Base-by-base conservation (phyloP, 2,888 invertebrate genomes). In the Lycia hirtaria region DNA sequence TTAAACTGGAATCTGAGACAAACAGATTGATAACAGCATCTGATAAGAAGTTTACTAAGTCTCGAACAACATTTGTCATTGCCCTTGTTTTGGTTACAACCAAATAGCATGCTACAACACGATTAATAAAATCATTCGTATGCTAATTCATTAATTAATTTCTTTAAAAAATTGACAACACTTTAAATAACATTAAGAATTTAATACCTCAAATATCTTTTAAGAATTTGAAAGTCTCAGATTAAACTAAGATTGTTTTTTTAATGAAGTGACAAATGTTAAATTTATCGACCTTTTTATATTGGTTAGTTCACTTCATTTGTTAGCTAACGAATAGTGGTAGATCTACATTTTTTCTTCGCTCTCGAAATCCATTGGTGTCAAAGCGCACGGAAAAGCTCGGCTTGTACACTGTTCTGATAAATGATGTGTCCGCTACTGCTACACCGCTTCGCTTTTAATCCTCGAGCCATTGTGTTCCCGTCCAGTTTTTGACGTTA, bases 401-500 rank as follows among this genome's bases (percentile, higher is more conserved):
- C 62, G 68, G 60, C 73, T 69, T 72, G 75, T 72, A 75, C n/a
- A n/a, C 78, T 76, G 83, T 83, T 73, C 88, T 92, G 89, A 92
- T 90, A 91, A 92, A 92, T 92, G 89, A 90, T 84, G 80, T 76
- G 83, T 76, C 78, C 68, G 86, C 85, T 84, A 83, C 89, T 78
- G 84, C 80, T 85, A 92, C 92, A 92, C 69, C 82, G 83, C 82
- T 89, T 92, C 82, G 89, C 91, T 92, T 92, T 92, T 91, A 92
- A 90, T 87, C 84, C 87, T 83, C 81, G 65, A 73, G 67, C 78
- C 73, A 89, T 91, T 91, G 89, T 91, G 86, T 88, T 75, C 74
- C 74, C 78, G 81, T 85, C 86, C 76, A 69, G 82, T 85, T 85
- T 87, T 87, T 88, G 88, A 88, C 87, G 75, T 81, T 74, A 76